Evolutionary conservation across 2,888 invertebrate genomes (phyloP).

Genomic region (Caenorhabditis imperialis): DNA sequence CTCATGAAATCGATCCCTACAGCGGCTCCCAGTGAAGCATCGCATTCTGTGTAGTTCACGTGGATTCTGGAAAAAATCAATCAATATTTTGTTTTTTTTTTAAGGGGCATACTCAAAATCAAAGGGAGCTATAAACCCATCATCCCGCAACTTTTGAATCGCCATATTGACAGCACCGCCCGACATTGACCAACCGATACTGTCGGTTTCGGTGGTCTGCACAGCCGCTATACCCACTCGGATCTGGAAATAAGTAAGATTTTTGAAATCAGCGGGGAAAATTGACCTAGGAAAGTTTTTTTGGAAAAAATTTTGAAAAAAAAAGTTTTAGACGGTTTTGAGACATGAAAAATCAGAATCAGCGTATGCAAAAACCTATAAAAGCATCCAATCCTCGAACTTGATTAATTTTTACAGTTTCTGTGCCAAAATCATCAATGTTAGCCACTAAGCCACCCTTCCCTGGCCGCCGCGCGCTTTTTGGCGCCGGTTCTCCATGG

Average conservation of each 20-base stretch:
- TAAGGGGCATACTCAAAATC: conserved; percentile 51
- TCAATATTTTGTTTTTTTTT: no score
- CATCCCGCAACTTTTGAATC: conserved; percentile 56
- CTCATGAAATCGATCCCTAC: conserved; percentile 61
- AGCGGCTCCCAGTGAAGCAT: conserved; percentile 31
- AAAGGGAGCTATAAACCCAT: conserved; percentile 57
- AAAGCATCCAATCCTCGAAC: no score
- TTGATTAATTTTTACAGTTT: no score
- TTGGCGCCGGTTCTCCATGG: no score
- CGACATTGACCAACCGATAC: conserved; percentile 51
- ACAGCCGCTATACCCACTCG: conserved; percentile 81
- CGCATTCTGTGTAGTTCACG: conserved; percentile 58
- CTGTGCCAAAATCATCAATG: no score
- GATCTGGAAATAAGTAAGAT: conserved; percentile 81
- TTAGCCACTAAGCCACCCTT: no score
- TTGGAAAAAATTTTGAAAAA: neutral
- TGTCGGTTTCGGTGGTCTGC: conserved; percentile 39
- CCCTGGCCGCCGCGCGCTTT: no score
- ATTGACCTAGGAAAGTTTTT: neutral
- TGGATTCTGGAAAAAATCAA: conserved; percentile 30
- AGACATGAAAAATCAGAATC: no score
- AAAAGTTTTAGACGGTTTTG: no score
- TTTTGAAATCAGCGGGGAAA: neutral
- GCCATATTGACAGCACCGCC: conserved; percentile 69
- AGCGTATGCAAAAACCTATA: no score